Evolutionary conservation across 2,888 invertebrate genomes (phyloP), one percentile per base, ranked within the genome.

Genomic region (Lycocerus yunnanus): DNA sequence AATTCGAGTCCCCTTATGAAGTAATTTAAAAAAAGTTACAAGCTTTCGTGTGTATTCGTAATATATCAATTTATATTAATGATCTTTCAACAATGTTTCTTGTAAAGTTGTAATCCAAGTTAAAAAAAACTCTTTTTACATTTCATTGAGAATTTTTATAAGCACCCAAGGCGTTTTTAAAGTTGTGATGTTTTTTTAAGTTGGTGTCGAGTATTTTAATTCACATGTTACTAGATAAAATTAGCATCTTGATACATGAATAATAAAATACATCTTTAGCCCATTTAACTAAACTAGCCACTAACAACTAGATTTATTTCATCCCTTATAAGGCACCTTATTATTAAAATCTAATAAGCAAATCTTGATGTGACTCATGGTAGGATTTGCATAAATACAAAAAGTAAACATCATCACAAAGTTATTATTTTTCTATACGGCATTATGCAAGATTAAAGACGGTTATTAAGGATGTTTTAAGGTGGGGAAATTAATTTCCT

Each of bases 31-130:
- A 24, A 66, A 68, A 66, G 60, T 16, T 58, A 43, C 65, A 59
- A 24, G 58, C 71, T 74, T 69, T 71, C 74, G 71, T 74, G 74
- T 24, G 43, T 74, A 68, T 69, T 66, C 13, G 24, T 63, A 63
- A 74, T 74, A 71, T 66, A 74, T 74, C 74, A 74, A 68, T 71
- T 65, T 24, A 69, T 71, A 74, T 74, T 74, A 74, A 74, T 74
- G 74, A 66, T 27, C 69, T 74, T 74, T 72, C 74, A 74, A 71
- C 71, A 69, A 65, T 65, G 61, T 74, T 74, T 71, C 71, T 71
- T 43, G 43, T 43, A 43, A 43, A 43, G 43, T 21, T 74, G 74
- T 74, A 74, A 74, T 68, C 13, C 21, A 15, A 16, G 43, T 65
- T 63, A 65, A 69, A 71, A 69, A 65, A 18, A 73, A 58, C 24